These are phyloP conservation scores for Tupiocoris notatus DNA, from an alignment of 2,888 invertebrate genomes.

Conservation along the genomic window DNA sequence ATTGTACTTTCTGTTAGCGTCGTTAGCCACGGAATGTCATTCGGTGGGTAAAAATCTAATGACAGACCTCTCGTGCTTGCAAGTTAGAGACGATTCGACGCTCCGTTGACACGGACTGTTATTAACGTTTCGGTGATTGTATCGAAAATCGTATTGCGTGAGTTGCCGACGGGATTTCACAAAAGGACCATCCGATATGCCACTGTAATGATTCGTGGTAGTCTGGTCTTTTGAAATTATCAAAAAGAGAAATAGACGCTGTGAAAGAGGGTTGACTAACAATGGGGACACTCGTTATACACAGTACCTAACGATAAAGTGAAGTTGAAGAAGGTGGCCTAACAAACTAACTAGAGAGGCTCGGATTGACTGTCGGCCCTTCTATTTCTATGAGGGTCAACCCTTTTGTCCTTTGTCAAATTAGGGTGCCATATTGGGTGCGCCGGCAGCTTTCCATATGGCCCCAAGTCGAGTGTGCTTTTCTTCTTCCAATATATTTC, in stretches of 20 bases:
- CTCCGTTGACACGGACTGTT: conserved; percentile 28
- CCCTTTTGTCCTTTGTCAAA: conserved; percentile 23
- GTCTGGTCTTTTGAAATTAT: background rate
- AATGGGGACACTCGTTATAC: conserved; percentile 32
- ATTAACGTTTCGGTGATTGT: conserved; percentile 34
- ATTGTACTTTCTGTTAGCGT: background rate
- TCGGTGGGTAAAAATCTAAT: background rate
- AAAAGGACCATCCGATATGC: background rate
- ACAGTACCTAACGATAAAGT: conserved; percentile 2
- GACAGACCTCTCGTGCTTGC: background rate
- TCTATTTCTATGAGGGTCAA: conserved; percentile 1
- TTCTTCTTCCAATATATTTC: conserved; percentile 26
- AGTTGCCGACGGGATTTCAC: background rate
- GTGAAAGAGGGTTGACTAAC: conserved; percentile 7
- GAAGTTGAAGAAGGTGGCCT: conserved; percentile 8
- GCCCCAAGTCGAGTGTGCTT: conserved; percentile 20
- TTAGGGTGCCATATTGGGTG: conserved; percentile 31
- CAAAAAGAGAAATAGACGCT: background rate
- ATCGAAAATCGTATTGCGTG: conserved; percentile 18
- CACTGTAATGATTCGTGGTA: conserved; percentile 27
- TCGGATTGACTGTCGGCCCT: conserved; percentile 10
- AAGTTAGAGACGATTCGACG: conserved; percentile 1
- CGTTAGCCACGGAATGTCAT: background rate
- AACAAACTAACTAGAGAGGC: conserved; percentile 10
- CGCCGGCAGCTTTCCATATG: conserved; percentile 23